Evolutionary conservation across 2,113 vertebrate genomes (phyloP), one percentile per base, ranked within the genome.

Genomic region (Varanus komodoensis): DNA sequence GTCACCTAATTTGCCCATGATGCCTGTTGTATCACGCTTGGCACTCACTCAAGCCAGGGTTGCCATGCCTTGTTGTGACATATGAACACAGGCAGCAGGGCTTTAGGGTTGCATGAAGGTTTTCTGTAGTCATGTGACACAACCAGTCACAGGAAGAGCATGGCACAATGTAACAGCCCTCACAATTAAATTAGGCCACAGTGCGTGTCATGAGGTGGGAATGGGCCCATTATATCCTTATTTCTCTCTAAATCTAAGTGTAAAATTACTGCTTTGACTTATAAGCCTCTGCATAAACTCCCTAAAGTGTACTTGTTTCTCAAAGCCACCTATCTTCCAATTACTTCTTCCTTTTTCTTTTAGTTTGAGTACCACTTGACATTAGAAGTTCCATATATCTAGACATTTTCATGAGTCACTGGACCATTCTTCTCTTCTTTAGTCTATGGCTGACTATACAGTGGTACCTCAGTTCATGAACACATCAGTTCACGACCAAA

Each of bases 321-420:
- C 8, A 52, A 54, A 85, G 48, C 23, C 32, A 79, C 32, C 74
- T 78, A 79, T 54, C 61, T 54, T 69, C 32, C 61, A 1, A 54
- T 54, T 85, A 57, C 74, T 57, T 15, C 5, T 79, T 71, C 64
- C 69, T 23, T 15, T 11, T 61, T 74, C 27, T 61, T 48, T 82
- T 80, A 54, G 32, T 79, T 79, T 79, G 77, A 83, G 38, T 64
- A 61, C 79, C 79, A 82, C 80, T 89, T 89, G 54, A 75, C 50
- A 80, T 79, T 74, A 89, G 74, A 27, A 38, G 50, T 48, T 57
- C 57, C 61, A 85, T 85, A 50, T 79, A 85, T 68, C 50, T 85
- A 29, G 57, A 69, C 23, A 64, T 54, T 77, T 85, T 69, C 74
- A 69, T 79, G 75, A 85, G n/a, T 64, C 44, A 69, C 8, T 14